phyloP scores from a whole-genome alignment of 2,797 vertebrate genomes.

The Brachymystax lenok region DNA sequence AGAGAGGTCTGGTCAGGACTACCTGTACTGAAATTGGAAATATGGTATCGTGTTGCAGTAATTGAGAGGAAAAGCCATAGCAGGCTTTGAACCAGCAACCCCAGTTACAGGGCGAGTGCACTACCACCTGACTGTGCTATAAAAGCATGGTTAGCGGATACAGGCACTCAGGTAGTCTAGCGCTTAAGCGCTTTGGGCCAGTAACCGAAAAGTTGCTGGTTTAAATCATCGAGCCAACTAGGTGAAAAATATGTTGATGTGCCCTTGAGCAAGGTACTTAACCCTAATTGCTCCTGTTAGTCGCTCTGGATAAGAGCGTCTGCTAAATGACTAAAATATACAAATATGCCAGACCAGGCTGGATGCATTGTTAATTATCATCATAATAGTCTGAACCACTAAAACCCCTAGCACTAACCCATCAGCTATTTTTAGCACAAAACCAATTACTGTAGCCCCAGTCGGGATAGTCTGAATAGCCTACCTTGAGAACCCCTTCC shows the following conservation, averaged over 20 bases:
- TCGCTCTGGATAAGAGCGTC: no score
- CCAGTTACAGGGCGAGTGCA: not conserved
- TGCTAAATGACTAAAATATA: no score
- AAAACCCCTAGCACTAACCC: not conserved
- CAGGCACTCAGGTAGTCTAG: not conserved
- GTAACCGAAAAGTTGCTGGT: no score
- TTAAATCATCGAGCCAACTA: no score
- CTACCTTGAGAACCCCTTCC: not conserved
- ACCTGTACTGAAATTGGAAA: not conserved
- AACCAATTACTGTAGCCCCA: not conserved
- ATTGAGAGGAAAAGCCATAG: not conserved
- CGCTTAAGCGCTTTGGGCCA: no score
- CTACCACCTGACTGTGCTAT: not conserved
- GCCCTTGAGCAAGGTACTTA: no score
- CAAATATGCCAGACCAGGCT: no score
- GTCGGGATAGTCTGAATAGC: not conserved
- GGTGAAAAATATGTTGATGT: no score
- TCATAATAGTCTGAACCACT: not conserved
- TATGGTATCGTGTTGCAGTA: not conserved
- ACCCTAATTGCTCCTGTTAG: no score
- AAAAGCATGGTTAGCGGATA: not conserved
- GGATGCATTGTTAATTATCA: not conserved
- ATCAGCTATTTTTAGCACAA: not conserved
- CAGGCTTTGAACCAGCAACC: not conserved
- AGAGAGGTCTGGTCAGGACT: not conserved